Evolutionary conservation across 2,888 invertebrate genomes (phyloP), one percentile per base, ranked within the genome.

Genomic region (Steinernema scapterisci): DNA sequence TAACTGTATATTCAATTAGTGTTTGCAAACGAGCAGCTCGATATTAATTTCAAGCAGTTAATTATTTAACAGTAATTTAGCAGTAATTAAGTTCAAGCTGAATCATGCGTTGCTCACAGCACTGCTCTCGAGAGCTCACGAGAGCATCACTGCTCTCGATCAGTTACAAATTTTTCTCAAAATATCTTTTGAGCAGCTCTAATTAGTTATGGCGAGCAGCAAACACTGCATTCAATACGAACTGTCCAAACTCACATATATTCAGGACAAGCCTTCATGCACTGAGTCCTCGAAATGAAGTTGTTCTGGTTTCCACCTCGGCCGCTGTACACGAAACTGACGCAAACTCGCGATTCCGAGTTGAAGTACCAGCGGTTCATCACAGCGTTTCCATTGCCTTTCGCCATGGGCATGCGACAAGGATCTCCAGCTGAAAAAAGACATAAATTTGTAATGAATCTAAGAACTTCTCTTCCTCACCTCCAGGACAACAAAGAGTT

Each of bases 311-410:
- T 80, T 25, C 80, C 80, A 9, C 76, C 73, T 6, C 76, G 45
- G 0, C 80, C 80, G 7, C 70, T 43, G 73, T 80, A 80, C 2
- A 76, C 75, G 74, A 80, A 80, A 31, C 76, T 77, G 38, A 79
- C 71, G 31, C 80, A 80, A 16, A 75, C 78, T 51, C 74, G 44
- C n/a, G 79, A 74, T 46, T 80, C 77, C 13, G 72, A 73, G 73
- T 80, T 79, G 71, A 74, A 80, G 72, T 79, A 80, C 79, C 77
- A 80, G 0, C 80, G 70, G 51, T 78, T 80, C n/a, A 80, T 56
- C 0, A 79, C 79, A 0, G 77, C 44, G 0, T 25, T 70, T 13
- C 80, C 80, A 19, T 13, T 76, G 19, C 80, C 80, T 11, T 31
- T 21, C 19, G 70, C 46, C 73, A 76, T 27, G 13, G 80, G 79